These are phyloP conservation scores for Limnephilus marmoratus DNA, from an alignment of 2,888 invertebrate genomes.

Conservation along the genomic window DNA sequence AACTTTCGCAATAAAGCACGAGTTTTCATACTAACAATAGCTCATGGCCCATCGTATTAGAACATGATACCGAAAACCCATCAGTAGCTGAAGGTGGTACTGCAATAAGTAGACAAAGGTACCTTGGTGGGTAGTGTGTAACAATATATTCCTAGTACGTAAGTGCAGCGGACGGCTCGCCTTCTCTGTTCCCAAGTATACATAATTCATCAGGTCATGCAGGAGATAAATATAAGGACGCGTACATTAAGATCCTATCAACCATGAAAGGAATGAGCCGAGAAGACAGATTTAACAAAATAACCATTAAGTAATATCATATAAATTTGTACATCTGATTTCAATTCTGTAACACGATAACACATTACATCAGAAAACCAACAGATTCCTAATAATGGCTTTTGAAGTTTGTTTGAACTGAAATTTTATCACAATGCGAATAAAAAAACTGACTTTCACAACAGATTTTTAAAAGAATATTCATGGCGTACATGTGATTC, in stretches of 20 bases:
- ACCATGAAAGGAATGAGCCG: neutral
- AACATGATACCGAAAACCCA: no score
- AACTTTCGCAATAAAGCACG: no score
- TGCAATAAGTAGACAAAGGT: no score
- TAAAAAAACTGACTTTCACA: no score
- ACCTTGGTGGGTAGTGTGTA: no score
- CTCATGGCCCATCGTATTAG: neutral
- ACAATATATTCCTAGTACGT: neutral
- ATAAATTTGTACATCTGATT: neutral
- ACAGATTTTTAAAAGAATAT: no score
- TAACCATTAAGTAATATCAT: neutral
- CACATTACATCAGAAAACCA: neutral
- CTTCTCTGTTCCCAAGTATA: neutral
- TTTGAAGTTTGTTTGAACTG: no score
- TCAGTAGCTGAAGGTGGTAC: no score
- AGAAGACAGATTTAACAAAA: neutral
- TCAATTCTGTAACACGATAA: neutral
- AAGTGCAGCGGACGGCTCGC: neutral
- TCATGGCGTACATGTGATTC: no score
- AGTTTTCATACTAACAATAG: no score
- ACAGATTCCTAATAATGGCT: no score
- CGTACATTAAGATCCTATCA: slow-evolving; percentile 20
- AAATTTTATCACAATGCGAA: no score
- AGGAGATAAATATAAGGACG: neutral
- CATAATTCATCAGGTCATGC: slow-evolving; percentile 20